These are phyloP conservation scores for Ciconia boyciana DNA, from an alignment of 2,113 vertebrate species.

Conservation along the genomic window DNA sequence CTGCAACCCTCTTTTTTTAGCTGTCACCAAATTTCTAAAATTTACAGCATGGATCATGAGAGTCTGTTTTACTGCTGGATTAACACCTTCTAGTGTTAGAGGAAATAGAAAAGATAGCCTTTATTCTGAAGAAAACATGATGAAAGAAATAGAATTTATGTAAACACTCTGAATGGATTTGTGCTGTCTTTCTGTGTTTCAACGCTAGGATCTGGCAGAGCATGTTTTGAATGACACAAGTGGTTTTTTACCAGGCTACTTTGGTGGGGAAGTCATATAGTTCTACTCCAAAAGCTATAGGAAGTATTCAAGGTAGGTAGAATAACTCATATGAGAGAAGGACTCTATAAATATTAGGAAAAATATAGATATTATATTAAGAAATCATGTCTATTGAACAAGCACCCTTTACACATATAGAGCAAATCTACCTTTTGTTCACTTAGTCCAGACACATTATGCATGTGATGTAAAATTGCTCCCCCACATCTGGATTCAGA, in stretches of 20 bases:
- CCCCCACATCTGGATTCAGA: not conserved
- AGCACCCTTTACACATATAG: not conserved
- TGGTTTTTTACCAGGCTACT: not conserved
- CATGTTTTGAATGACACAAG: not conserved
- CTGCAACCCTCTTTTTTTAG: not conserved
- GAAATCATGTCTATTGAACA: not conserved
- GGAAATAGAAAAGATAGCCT: not conserved
- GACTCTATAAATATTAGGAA: not conserved
- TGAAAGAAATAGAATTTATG: not conserved
- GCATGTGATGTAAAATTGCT: not conserved
- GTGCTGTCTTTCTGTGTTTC: not conserved
- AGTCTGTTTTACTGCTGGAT: not conserved
- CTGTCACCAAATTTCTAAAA: not conserved
- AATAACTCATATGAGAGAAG: not conserved
- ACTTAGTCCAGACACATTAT: not conserved
- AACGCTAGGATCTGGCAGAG: not conserved
- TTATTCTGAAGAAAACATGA: not conserved
- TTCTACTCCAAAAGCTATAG: not conserved
- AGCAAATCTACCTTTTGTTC: not conserved
- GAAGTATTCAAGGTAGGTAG: not conserved
- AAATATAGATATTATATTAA: not conserved
- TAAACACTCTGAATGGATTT: not conserved
- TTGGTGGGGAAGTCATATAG: not conserved
- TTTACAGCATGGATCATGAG: not conserved
- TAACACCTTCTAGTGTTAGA: not conserved